Evolutionary conservation across 2,888 invertebrate genomes (phyloP), one percentile per base, ranked within the genome.

Genomic region (Perizoma flavofasciatum): DNA sequence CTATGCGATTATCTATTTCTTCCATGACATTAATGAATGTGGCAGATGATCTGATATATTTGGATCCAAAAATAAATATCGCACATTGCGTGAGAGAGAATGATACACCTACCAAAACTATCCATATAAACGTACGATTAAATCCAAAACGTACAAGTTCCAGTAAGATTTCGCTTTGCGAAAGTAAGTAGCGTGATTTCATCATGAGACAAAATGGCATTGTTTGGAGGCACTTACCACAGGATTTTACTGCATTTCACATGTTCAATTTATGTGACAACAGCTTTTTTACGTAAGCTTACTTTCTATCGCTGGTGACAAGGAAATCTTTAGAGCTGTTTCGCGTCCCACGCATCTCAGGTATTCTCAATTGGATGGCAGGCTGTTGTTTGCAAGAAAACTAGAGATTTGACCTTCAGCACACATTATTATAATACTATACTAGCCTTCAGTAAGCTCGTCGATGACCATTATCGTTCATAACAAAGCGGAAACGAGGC

Each of bases 191-290:
- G 54, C 57, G 49, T 65, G 58, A 56, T 60, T 63, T 65, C 49
- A 60, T 65, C 59, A 65, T 47, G 39, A 62, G 61, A 57, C 48
- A 60, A 59, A 64, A 62, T 67, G 43, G 49, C 62, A 63, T 67
- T 65, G 60, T 65, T 61, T 48, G 58, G 60, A 61, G 60, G 54
- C 59, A 51, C 60, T 62, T 52, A 53, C 47, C 54, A 41, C 59
- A 67, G 59, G 55, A 64, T 64, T 67, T 64, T 64, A 67, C 61
- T 53, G 66, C 60, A 58, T 65, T 63, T 65, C 59, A 65, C 74
- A 66, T 76, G 76, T 76, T 70, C 76, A 77, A 75, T 77, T 78
- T 72, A 77, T 74, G 73, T 70, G 67, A 71, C 75, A 69, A 62
- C 55, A 70, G 59, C 63, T 63, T 72, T 72, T 71, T 71, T 65